Evolutionary conservation across 2,888 invertebrate genomes (phyloP), one percentile per base, ranked within the genome.

Genomic region (Eurytoma californica): DNA sequence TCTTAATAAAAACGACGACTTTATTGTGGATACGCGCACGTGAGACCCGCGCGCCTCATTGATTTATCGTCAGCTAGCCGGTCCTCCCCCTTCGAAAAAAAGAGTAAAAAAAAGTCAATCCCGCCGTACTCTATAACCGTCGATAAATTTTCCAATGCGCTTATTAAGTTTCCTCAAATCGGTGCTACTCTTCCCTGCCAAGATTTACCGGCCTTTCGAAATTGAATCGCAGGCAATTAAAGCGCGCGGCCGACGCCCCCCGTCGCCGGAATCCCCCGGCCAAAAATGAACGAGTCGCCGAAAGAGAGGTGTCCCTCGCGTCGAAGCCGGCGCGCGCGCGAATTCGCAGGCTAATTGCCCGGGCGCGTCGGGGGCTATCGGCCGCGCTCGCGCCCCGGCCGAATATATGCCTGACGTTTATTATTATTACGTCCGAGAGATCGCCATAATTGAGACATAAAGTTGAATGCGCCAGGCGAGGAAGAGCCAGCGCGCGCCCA

Each of bases 401-500:
- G 69, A 80, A 85, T 85, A 85, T 80, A 75, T 86, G 86, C 84
- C 85, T 85, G 86, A 85, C 86, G 83, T 86, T 86, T 86, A 86
- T 86, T 85, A 85, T 86, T 86, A 86, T 86, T 86, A 85, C 85
- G 82, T 83, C 77, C 83, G 83, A 83, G 85, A 72, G 77, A 65
- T 83, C 82, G 84, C 85, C 83, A 84, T 87, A 87, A 86, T 86
- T 86, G 86, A 86, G 86, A 86, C 86, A 86, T 86, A 86, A 87
- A 87, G 83, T 85, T 82, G 79, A 73, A 57, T 78, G 77, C 49
- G 12, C 57, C 47, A 30, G 16, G 49, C 30, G 16, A 39, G 53
- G 16, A 67, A 61, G 53, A 16, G 58, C 3, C 65, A 47, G 20
- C 5, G 58, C 55, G n/a, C 18, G 61, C 47, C 67, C 47, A 67